Evolutionary conservation across 2,797 vertebrate genomes (phyloP), one percentile per base, ranked within the genome.

Genomic region (Siniperca obscura): DNA sequence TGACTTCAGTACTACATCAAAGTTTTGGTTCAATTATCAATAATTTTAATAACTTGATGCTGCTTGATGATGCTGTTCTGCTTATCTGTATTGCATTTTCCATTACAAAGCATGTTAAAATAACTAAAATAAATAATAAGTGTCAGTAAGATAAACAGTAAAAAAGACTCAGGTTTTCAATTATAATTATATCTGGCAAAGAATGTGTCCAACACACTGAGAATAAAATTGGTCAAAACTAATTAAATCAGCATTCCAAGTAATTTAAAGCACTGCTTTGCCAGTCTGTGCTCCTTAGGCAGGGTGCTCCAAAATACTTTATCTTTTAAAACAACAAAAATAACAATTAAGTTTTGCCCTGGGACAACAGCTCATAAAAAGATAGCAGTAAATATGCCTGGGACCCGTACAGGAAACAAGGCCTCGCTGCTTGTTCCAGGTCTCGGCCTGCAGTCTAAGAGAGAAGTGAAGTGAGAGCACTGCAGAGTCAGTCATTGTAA

Each of bases 291-390:
- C 57, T 88, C 80, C 83, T 80, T 69, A 83, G 86, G 80, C 81
- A 30, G 57, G 64, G 46, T 68, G 61, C 77, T 72, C 67, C 60
- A 69, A 90, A 81, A 82, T 59, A 74, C 56, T 84, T 85, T 87
- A 87, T 90, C 83, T 86, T 69, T 71, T 59, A 7, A 78, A 87
- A 86, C 66, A 83, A 81, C 69, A 86, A 79, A 85, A 90, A 87
- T 56, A 89, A 84, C 78, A 90, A 91, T 93, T 92, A 85, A 46
- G 36, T 86, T 86, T 86, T 82, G 87, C 89, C 84, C 74, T 82
- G 55, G 84, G 84, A 92, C 77, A 84, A 65, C 53, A 57, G 42
- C 80, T 76, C 71, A n/a, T 75, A 74, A 62, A 76, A 21, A 86
- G 79, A 89, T 85, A 85, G 75, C 70, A 46, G 59, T 50, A 77